Percentiles rank a stretch among this genome's conserved stretches.
phyloP scores from a whole-genome alignment of 1,140 invertebrate species.

The Nymphalis io region DNA sequence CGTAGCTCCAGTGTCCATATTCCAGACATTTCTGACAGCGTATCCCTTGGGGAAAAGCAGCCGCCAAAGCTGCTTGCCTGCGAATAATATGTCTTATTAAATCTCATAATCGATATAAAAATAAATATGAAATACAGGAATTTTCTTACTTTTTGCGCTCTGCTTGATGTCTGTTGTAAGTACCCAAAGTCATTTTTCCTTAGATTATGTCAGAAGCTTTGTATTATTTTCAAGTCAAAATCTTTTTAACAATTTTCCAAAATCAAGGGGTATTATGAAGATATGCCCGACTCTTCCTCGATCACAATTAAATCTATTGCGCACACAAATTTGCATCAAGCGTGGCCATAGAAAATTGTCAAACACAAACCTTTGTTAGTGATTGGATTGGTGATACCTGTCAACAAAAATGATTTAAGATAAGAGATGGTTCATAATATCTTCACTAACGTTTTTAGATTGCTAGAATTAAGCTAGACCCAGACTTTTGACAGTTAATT shows the following conservation, averaged over 20 bases:
- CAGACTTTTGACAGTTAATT: neutral
- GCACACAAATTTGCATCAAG: conserved; percentile 43
- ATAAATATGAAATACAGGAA: conserved; percentile 21
- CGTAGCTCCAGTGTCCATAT: conserved; percentile 95
- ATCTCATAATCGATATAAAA: conserved; percentile 24
- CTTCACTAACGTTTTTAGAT: neutral
- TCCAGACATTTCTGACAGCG: conserved; percentile 95
- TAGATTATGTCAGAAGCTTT: conserved; percentile 13
- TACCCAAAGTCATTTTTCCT: conserved; percentile 69
- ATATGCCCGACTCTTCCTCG: conserved; percentile 20
- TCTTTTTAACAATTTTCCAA: neutral
- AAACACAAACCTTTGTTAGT: conserved; percentile 29
- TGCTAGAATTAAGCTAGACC: neutral
- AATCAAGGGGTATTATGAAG: neutral
- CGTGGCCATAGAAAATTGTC: conserved; percentile 48
- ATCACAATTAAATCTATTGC: conserved; percentile 43
- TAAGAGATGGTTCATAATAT: neutral
- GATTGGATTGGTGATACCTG: conserved; percentile 15
- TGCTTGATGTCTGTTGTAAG: conserved; percentile 73
- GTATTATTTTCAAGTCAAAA: conserved; percentile 14
- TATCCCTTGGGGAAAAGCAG: conserved; percentile 85
- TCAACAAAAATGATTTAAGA: conserved; percentile 4
- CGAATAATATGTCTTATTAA: conserved; percentile 34
- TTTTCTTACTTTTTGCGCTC: conserved; percentile 66
- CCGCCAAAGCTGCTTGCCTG: conserved; percentile 80